Evolutionary conservation across 2,797 vertebrate genomes (phyloP), one percentile per base, ranked within the genome.

Genomic region (Mormyrops boulengeri): DNA sequence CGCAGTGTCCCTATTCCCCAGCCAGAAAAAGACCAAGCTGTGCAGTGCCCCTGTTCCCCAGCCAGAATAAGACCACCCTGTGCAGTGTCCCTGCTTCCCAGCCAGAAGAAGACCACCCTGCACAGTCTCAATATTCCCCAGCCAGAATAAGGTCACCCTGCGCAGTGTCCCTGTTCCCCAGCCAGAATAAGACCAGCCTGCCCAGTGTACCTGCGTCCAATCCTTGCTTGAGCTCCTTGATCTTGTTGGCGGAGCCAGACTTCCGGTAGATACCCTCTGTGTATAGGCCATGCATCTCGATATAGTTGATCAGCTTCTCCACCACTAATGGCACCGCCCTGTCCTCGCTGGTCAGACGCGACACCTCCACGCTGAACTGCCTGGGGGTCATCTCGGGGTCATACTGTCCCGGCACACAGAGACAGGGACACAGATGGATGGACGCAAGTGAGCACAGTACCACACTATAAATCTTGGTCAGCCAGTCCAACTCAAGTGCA

Each of bases 211-310:
- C 98, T 91, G 97, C 97, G 89, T 99, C 98, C 0, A 99, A 96
- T 85, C 97, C 97, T 90, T 96, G 96, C 86, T 98, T 97, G 49
- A 99, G 97, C 89, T 99, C 98, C 92, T 97, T 99, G 73, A 99
- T 98, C 93, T 99, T 99, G 94, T 99, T 99, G 92, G 97, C 96
- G 91, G 98, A 99, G 0, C 99, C 99, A 0, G 99, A 97, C 88
- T 99, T 99, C 38, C 99, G 95, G 93, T 99, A 99, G 93, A 99
- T 99, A 88, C 99, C 99, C 91, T 99, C 99, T 0, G 98, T 99
- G 95, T 99, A 99, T n/a, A 99, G 95, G 90, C 98, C 99, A 0
- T 99, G 99, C 97, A 99, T 99, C 94, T 99, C 98, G 0, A 99
- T 99, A 94, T 99, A 99, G 95, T 98, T 99, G 94, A 98, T 98